Evolutionary conservation across 2,888 invertebrate genomes (phyloP), one percentile per base, ranked within the genome.

Genomic region (Drosophila paramelanica): DNA sequence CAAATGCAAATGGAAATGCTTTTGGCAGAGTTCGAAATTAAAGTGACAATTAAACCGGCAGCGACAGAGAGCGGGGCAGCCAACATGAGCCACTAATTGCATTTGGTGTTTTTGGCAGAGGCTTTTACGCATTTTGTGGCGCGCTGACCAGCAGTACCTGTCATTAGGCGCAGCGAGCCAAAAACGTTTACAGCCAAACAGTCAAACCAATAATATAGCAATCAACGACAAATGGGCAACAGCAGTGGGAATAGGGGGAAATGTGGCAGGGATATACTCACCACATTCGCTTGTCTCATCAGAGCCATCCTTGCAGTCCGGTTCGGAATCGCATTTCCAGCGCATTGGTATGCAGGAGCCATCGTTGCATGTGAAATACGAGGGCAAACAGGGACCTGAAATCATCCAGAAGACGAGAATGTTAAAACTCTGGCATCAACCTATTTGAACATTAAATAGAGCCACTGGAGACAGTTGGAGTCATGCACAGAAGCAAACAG

Each of bases 221-320:
- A 85, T 88, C 86, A 83, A 68, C 55, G 27, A 45, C 68, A 61
- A 65, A 70, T 74, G 57, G 56, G 23, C 53, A 53, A 20, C 52
- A 41, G 41, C 14, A 47, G 8, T 3, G 25, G 23, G 13, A 64
- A 25, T 8, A 14, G 49, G n/a, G 27, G 17, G n/a, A n/a, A 25
- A 14, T 11, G 23, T 11, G 33, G 33, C n/a, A 13, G 39, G 46
- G 62, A 45, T 46, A 31, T 57, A 89, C 92, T 93, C 90, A 93
- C 93, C 92, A 89, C 95, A 95, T 69, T 93, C 93, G 62, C 90
- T 90, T 62, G 93, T 92, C 91, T 95, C 95, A 90, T 95, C 95
- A 62, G 94, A 94, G 61, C 93, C 93, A 91, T 95, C 94, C 60
- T 92, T 92, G 88, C 95, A 95, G 88, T 95, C 95, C 33, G 91